Evolutionary conservation across 2,113 vertebrate species (phyloP).

Genomic region (Danionella cerebrum): DNA sequence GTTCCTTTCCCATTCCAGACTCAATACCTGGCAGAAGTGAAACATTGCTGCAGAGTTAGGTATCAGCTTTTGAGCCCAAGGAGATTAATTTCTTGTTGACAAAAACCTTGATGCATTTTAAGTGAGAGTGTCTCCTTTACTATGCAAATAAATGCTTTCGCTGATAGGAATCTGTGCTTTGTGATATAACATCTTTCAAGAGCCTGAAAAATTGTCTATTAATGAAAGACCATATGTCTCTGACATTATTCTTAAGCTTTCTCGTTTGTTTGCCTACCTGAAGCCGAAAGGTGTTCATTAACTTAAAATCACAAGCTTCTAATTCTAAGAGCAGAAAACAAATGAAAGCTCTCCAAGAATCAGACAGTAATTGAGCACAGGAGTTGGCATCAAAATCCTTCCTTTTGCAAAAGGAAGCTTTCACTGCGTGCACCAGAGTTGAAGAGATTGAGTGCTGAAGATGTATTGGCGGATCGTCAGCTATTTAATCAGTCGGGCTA

Average conservation of each 20-base stretch:
- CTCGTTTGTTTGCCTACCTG: neutral
- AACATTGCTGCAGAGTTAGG: neutral
- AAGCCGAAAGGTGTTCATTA: neutral
- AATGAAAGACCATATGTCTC: neutral
- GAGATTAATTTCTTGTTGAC: constrained; percentile 5
- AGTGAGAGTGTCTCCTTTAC: neutral
- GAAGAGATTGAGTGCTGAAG: constrained; percentile 5
- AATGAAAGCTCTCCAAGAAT: neutral
- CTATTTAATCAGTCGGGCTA: constrained; percentile 34
- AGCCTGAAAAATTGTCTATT: neutral
- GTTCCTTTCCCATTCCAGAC: constrained; percentile 2
- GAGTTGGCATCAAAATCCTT: neutral
- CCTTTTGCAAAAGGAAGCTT: neutral
- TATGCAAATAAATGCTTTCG: constrained; percentile 3
- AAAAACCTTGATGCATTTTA: neutral
- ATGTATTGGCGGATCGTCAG: constrained; percentile 30
- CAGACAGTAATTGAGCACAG: neutral
- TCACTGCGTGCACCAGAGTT: constrained; percentile 3
- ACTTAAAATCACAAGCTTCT: neutral
- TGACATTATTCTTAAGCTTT: neutral
- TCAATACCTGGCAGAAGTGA: neutral
- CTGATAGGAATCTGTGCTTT: neutral
- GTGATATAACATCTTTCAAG: neutral
- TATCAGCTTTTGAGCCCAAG: neutral
- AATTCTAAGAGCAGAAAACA: neutral